Conservation (phyloP, 2,113 vertebrate species). For the Platysternon megacephalum region DNA sequence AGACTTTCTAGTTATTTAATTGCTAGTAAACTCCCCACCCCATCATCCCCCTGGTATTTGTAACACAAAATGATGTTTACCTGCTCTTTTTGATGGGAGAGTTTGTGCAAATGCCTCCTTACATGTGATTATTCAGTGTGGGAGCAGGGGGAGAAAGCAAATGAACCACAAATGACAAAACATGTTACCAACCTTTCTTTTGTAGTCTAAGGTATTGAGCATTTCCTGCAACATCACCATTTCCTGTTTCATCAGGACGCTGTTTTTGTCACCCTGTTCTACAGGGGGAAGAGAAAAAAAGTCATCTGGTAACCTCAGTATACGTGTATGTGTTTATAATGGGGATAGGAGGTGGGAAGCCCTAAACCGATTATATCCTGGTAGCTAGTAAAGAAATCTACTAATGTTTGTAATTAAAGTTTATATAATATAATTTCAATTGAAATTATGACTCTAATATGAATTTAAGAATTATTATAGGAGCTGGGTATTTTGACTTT, state of each 20-base stretch:
- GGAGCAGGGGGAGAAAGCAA: conserved; percentile 33
- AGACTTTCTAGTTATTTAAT: not conserved
- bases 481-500: not conserved
- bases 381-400: not conserved
- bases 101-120: accelerated
- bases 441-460: not conserved
- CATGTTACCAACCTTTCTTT: conserved; percentile 87
- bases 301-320: not conserved
- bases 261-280: conserved; percentile 91
- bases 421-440: not conserved
- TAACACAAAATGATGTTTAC: not conserved
- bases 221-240: conserved; percentile 91
- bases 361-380: not conserved
- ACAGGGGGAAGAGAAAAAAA: not conserved
- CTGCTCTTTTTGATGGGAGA: not conserved
- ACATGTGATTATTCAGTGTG: not conserved
- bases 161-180: conserved; percentile 24
- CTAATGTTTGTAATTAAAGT: not conserved
- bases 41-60: not conserved
- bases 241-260: conserved; percentile 88
- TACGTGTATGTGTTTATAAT: not conserved
- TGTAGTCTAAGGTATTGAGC: conserved; percentile 95
- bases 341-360: not conserved
- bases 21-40: not conserved
- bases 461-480: not conserved